Evolutionary conservation across 1,140 invertebrate species (phyloP), one percentile per base, ranked within the genome.

Genomic region (Eciton burchellii): DNA sequence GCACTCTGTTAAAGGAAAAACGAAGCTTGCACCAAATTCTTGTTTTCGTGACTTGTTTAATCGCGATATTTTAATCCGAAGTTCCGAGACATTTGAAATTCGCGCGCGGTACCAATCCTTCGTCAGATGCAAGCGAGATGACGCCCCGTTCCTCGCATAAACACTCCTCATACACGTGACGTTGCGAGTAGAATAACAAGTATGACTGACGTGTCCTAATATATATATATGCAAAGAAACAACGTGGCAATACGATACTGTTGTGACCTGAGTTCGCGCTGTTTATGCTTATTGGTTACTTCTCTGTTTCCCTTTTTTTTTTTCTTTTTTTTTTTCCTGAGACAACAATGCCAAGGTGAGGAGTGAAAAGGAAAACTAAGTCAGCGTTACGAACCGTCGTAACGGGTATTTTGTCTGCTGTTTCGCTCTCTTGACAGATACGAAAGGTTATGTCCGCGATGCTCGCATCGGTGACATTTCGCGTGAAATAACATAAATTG

Each of bases 131-230:
- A 52, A 2, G 70, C 72, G n/a, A 76, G 72, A 14, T 65, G 59
- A n/a, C 43, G 57, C n/a, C n/a, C 8, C 11, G 12, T 2, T 45
- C 6, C 21, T 8, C 14, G 6, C 19, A n/a, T 54, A 54, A 1
- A 54, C 3, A 5, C 16, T 16, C 14, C 9, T n/a, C 52, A 29
- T 41, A 79, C 72, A 82, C 84, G 81, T 88, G 81, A 85, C 59
- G 81, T 68, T 49, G 63, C 29, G n/a, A 45, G 71, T 77, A 59
- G 49, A 71, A 85, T 73, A 60, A 81, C 63, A 65, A 57, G 49
- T 81, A 81, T 21, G 83, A 90, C 88, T 90, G 89, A 90, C 89
- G 89, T 90, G 89, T 90, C 88, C 77, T 63, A 83, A 85, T 86
- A n/a, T n/a, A n/a, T n/a, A n/a, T n/a, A n/a, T n/a, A n/a, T n/a